phyloP scores from a whole-genome alignment of 2,797 vertebrate species.

The Microctenopoma stevenorrisi region DNA sequence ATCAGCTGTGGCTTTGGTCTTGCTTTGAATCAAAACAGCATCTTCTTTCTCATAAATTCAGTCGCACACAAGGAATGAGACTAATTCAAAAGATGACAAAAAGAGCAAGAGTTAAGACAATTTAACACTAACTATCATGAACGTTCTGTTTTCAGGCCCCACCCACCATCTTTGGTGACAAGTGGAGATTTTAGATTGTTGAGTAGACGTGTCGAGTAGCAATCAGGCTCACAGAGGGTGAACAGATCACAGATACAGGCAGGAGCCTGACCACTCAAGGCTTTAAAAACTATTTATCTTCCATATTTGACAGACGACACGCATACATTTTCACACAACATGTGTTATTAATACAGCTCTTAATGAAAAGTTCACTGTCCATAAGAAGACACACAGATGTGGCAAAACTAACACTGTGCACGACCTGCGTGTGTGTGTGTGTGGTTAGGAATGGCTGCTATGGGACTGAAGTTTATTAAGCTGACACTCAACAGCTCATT shows the following conservation, averaged over 20 bases:
- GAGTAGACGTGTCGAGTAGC: too few relatives aligned
- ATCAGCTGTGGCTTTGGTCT: slow-evolving; percentile 56
- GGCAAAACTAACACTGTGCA: not conserved
- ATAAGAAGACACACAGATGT: slow-evolving; percentile 14
- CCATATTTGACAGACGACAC: slow-evolving; percentile 6
- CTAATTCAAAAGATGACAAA: not conserved
- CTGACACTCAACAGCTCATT: not conserved
- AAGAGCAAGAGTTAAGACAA: not conserved
- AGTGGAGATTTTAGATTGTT: too few relatives aligned
- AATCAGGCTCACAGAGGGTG: too few relatives aligned
- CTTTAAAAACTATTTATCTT: slow-evolving; percentile 5
- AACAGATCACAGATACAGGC: too few relatives aligned
- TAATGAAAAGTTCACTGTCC: slow-evolving; percentile 24
- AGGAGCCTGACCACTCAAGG: too few relatives aligned
- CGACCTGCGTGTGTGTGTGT: not conserved
- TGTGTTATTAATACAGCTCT: slow-evolving; percentile 26
- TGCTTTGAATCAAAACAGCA: slow-evolving; percentile 26
- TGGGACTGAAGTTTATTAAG: slow-evolving; percentile 12
- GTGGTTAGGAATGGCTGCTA: slow-evolving; percentile 19
- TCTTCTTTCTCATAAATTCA: slow-evolving; percentile 4
- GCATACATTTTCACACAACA: slow-evolving; percentile 22
- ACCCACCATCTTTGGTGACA: too few relatives aligned
- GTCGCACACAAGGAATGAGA: not conserved
- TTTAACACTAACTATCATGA: not conserved
- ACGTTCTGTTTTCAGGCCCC: not conserved